These are phyloP conservation scores for Platanista minor DNA, from an alignment of 2,113 vertebrate species.

Conservation along the genomic window DNA sequence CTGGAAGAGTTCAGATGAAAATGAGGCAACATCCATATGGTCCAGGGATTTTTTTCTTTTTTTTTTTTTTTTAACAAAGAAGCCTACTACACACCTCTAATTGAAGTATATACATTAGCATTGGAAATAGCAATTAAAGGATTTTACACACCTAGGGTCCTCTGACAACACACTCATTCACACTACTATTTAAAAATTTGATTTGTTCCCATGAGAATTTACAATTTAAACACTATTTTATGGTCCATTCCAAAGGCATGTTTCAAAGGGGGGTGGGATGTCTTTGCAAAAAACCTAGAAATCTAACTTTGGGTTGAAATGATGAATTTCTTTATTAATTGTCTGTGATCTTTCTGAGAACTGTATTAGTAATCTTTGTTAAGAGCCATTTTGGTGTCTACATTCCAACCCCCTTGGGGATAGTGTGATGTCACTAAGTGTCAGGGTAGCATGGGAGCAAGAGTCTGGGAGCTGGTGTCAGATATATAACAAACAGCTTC, in stretches of 20 bases:
- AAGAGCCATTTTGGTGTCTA: neutral
- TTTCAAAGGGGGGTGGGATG: neutral
- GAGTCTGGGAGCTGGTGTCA: neutral
- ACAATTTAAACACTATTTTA: neutral
- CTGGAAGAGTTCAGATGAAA: slow-evolving; percentile 38
- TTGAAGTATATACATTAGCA: neutral
- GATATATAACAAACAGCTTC: neutral
- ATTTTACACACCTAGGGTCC: neutral
- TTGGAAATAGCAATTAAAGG: neutral
- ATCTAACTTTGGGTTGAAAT: slow-evolving; percentile 13
- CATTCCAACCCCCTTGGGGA: neutral
- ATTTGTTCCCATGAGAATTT: neutral
- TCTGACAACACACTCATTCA: slow-evolving; percentile 22
- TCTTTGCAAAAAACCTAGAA: neutral
- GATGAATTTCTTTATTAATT: neutral
- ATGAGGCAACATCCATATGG: neutral
- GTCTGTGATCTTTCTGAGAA: neutral
- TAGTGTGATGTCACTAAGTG: neutral
- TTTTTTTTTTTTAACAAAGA: neutral
- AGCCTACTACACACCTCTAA: slow-evolving; percentile 17
- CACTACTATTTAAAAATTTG: neutral
- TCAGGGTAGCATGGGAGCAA: neutral
- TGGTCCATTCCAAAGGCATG: neutral
- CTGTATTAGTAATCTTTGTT: neutral
- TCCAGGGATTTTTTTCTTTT: neutral